Evolutionary conservation across 2,797 vertebrate genomes (phyloP), one percentile per base, ranked within the genome.

Genomic region (Eupleurogrammus muticus): DNA sequence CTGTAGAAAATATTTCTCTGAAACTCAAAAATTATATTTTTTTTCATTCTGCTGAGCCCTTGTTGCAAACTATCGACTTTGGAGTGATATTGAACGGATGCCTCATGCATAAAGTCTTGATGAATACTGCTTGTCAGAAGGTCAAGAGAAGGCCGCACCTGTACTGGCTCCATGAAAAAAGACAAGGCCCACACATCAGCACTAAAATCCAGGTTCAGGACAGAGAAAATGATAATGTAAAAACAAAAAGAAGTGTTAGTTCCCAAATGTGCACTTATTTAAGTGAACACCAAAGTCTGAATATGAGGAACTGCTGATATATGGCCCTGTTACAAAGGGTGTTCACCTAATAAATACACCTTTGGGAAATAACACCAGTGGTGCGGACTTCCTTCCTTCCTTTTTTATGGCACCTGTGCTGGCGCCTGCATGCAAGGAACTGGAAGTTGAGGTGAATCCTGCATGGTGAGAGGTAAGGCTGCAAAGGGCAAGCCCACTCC

Each of bases 401-500:
- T 28, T 28, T 28, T 28, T 28, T 28, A 28, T 49, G 38, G 32
- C 50, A 56, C 47, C 19, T 65, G 38, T 59, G 62, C 73, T 42
- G 59, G 57, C 56, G 35, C 10, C 34, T 70, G 44, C 62, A 50
- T 63, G 48, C 49, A 9, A 46, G 17, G 34, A 68, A 78, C 61
- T 55, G 38, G 46, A 66, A 40, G 47, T 54, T 17, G 42, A 57
- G 51, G 46, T 54, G 35, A 64, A 72, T 20, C 4, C 66, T 34
- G 44, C 14, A 54, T 79, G 69, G 50, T 32, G 34, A 23, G 21
- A 65, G 61, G 13, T 64, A 75, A 77, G 4, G 32, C 38, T 66
- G 62, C 58, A 83, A 40, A 74, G 63, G 58, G 51, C 62, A 47
- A 73, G 66, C 61, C 70, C 66, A 40, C 79, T 73, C 70, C 47